These are phyloP conservation scores for Diplogasteroides magnus DNA, from an alignment of 1,140 invertebrate species.

Conservation along the genomic window DNA sequence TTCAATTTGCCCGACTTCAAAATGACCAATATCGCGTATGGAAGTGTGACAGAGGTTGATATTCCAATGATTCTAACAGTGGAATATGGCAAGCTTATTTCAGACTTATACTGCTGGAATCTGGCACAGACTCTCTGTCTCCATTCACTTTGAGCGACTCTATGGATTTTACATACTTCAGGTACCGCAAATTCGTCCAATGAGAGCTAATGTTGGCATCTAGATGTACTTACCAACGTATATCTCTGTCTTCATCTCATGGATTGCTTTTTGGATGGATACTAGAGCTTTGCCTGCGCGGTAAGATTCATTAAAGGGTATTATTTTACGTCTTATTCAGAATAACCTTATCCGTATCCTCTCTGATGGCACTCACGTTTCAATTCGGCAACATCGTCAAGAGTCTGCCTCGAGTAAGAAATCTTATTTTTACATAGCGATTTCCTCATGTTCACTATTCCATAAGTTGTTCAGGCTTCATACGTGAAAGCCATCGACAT, in stretches of 20 bases:
- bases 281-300: constrained; percentile 49
- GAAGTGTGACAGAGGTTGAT: constrained; percentile 44
- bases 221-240: constrained; percentile 55
- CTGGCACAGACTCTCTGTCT: constrained; percentile 50
- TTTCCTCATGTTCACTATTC: no score
- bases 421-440: no score
- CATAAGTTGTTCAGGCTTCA: constrained; percentile 38
- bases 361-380: constrained; percentile 53
- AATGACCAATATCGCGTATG: constrained; percentile 51
- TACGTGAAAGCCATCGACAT: constrained; percentile 53
- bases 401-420: constrained; percentile 41
- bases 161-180: constrained; percentile 55
- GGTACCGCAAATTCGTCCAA: constrained; percentile 8
- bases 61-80: constrained; percentile 1
- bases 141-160: constrained; percentile 51
- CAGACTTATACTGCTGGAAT: constrained; percentile 51
- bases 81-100: constrained; percentile 9
- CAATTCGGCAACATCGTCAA: constrained; percentile 55
- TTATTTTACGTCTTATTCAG: neutral
- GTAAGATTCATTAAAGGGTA: constrained; percentile 2
- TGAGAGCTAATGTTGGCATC: constrained; percentile 13
- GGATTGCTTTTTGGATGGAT: constrained; percentile 53
- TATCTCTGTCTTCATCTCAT: constrained; percentile 46
- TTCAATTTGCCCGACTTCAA: constrained; percentile 53
- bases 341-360: constrained; percentile 35